Base-by-base conservation (phyloP, 1,140 invertebrate species). In the Drosophila orena region DNA sequence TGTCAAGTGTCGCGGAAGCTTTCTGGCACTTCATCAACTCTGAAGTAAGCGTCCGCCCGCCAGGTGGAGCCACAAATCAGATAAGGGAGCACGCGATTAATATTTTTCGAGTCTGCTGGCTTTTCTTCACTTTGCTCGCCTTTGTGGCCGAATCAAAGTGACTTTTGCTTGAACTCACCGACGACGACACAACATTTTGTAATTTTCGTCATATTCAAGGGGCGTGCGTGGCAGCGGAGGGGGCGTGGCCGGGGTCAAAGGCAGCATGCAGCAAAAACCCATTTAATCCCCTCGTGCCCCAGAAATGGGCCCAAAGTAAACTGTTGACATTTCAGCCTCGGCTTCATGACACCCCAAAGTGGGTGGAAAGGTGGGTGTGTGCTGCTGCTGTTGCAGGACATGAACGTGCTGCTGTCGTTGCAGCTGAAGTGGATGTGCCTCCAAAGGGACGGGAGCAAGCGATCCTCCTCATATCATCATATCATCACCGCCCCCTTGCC, bases 21-120 rank as follows among this genome's bases (percentile, higher is more conserved):
- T 88, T 88, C 83, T 84, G 72, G 79, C 83, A 88, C 83, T 88
- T 88, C 83, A 80, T 86, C 81, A 86, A 86, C 74, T 85, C 47
- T 76, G 60, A 55, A 75, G 57, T 47, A 43, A 57, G 46, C 55
- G 34, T 58, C 52, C 40, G 52, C 52, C 22, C 46, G 58, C 44
- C 57, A 38, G 44, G 11, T 27, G 64, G 44, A 35, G 70, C 79
- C 79, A 72, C 79, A 88, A 89, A 88, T 88, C 84, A 73, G 83
- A 88, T 88, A 88, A 88, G 74, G 52, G 72, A 42, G 74, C 73
- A 46, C 74, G 69, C 47, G 55, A 74, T 59, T 59, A 72, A 79
- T 65, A 59, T 66, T 59, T 59, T 59, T 75, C 59, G 47, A 30
- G 30, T 53, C 47, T 52, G 12, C 55, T 10, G 24, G 27, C 20